A percentile compares a stretch with the other conserved stretches of the same genome.
These are phyloP conservation scores for Asteroscopus sphinx DNA, from an alignment of 2,888 invertebrate species.

Conservation along the genomic window DNA sequence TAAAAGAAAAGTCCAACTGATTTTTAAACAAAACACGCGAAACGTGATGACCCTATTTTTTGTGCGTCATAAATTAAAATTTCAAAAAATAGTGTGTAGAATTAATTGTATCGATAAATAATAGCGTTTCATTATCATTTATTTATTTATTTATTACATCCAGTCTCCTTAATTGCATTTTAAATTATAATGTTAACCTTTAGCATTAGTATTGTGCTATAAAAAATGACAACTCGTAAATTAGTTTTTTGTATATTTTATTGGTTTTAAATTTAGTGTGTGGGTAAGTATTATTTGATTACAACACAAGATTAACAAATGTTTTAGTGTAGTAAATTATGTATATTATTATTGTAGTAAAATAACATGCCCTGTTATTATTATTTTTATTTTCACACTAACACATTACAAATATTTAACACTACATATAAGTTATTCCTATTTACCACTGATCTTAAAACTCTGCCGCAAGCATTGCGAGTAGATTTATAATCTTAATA, in stretches of 20 bases:
- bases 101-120: slow-evolving; percentile 56
- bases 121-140: slow-evolving; percentile 36
- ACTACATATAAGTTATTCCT: no score
- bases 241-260: slow-evolving; percentile 38
- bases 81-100: slow-evolving; percentile 26
- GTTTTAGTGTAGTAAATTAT: slow-evolving; percentile 36
- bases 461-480: no score
- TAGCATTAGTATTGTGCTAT: slow-evolving; percentile 45
- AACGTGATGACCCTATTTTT: slow-evolving; percentile 35
- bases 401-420: no score
- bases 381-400: no score
- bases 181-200: slow-evolving; percentile 64
- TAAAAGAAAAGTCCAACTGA: slow-evolving; percentile 5
- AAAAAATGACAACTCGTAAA: slow-evolving; percentile 43
- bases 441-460: no score
- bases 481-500: no score
- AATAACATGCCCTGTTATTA: no score
- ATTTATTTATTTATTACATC: slow-evolving; percentile 32
- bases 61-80: slow-evolving; percentile 33
- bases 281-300: slow-evolving; percentile 45
- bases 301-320: slow-evolving; percentile 41
- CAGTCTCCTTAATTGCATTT: slow-evolving; percentile 54
- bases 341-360: slow-evolving; percentile 10
- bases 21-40: not conserved
- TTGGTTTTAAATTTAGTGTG: slow-evolving; percentile 38